Evolutionary conservation across 2,797 vertebrate genomes (phyloP), one percentile per base, ranked within the genome.

Genomic region (Peromyscus nudipes): DNA sequence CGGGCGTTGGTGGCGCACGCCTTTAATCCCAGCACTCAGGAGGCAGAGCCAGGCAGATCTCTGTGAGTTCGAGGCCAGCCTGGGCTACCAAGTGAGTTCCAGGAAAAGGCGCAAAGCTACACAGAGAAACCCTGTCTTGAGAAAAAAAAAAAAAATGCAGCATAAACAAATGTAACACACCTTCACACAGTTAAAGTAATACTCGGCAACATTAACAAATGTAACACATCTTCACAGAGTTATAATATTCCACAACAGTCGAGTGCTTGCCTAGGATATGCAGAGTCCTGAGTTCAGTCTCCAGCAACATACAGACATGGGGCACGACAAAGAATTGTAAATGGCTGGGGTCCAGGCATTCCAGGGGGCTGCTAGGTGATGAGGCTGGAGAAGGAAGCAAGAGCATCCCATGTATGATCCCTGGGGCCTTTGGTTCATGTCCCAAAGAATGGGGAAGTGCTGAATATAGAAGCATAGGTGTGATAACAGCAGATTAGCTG

Each of bases 371-470:
- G 49, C 69, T 52, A 5, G 55, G 90, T 40, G 84, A n/a, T 2
- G 10, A 17, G 86, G 37, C 79, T 92, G 40, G 86, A 89, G 96
- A 62, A 87, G 46, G 89, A 87, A 77, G 62, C 89, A 55, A 55
- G 60, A 34, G 60, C 7, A 13, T 46, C 0, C 67, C 29, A 25
- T 4, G 1, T 65, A 12, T 82, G 75, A n/a, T 65, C 2, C 1
- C 34, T 29, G 46, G 31, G 21, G 13, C 14, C 14, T 93, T 64
- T 23, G 71, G 29, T 64, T 94, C 77, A 46, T 73, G 60, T 71
- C 16, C 21, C 89, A 92, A 37, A 91, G 73, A 87, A 65, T 31
- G 29, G 71, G 93, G 49, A 93, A 83, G 55, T 64, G 69, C 55
- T 60, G 17, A 34, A 46, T 81, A 29, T 60, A 12, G 37, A 81